Evolutionary conservation across 37 sponge, comb jelly and placozoan species (phyloP), one percentile per base, ranked within the genome.

Genomic region (Corticium candelabrum): DNA sequence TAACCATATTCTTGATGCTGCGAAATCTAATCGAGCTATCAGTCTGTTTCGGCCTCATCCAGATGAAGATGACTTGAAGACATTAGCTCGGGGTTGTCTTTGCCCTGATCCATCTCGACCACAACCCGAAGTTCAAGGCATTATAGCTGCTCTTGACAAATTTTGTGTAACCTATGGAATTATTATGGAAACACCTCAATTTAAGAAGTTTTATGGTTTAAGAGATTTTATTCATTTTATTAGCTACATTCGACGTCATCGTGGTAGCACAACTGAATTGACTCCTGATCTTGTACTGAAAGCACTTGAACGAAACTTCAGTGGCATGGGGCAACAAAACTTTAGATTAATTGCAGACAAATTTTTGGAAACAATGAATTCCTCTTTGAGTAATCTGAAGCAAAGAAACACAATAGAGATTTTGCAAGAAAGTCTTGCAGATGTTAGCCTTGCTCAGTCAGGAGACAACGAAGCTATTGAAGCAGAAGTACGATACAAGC

Each of bases 251-350:
- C 79, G 82, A 27, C 80, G 93, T 21, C 81, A 83, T 32, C 50
- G 80, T 3, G 37, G 36, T 62, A 37, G 76, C 0, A 37, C 69
- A 1, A 67, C 37, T 11, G 82, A 73, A 37, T 78, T 91, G 35
- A 79, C 70, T 32, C 74, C 84, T 11, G 82, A 84, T 67, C 72
- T 91, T 35, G 87, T 95, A 1, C 77, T 91, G 84, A 39, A 84
- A 38, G 91, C 90, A 27, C 74, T 95, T 21, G 96, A 95, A 40
- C 87, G 96, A 43, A 95, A 95, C 83, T 95, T 95, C 79, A 91
- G 88, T 82, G 96, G 96, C 0, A 7, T 40, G 38, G 21, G 30
- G 1, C 78, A 81, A 11, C 57, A 80, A 21, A 41, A 79, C 34
- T 93, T 89, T 77, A 80, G 85, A 2, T 2, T 68, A 29, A 82